Base-by-base conservation (phyloP, 2,888 invertebrate genomes). In the Mythimna ferrago region DNA sequence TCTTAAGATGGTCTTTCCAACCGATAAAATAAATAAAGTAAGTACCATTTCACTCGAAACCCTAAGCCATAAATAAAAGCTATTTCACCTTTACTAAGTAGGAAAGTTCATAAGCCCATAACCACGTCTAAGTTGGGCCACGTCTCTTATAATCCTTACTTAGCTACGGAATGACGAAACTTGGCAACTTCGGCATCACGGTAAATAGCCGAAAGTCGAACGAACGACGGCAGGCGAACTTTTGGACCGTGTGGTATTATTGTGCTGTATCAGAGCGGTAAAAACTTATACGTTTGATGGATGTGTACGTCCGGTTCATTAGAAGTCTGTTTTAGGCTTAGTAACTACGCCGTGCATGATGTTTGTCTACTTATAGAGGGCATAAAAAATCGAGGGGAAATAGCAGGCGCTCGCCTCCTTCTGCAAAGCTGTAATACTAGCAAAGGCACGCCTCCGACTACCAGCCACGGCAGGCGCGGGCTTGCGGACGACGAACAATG, bases 91-190 rank as follows among this genome's bases (percentile, higher is more conserved):
- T 67, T 19, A 54, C 54, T 81, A 81, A 83, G 83, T 81, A 80
- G 14, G 11, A 74, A 80, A 83, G 58, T 83, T 73, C 78, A 56
- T 66, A 73, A 82, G 65, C 67, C 57, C 64, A 65, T 74, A 83
- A 83, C 80, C 67, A 62, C 48, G 57, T 16, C 51, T 78, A 44
- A 79, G 80, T 80, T 66, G 41, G 44, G 56, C 80, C 61, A 62
- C 81, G 70, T 74, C 75, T 82, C 57, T 68, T 67, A 80, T 81
- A 83, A 81, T 80, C 80, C 75, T 81, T 70, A 73, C 74, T 77
- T 66, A 73, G 65, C 73, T 73, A 32, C 26, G 73, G 70, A 83
- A 84, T 83, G 69, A 76, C 73, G 69, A 71, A 84, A 84, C 78
- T 83, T 83, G 32, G 51, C 10, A 61, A 69, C 56, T 81, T 69